These are phyloP conservation scores for Deroplatys truncata DNA, from an alignment of 2,888 invertebrate species.

Conservation along the genomic window DNA sequence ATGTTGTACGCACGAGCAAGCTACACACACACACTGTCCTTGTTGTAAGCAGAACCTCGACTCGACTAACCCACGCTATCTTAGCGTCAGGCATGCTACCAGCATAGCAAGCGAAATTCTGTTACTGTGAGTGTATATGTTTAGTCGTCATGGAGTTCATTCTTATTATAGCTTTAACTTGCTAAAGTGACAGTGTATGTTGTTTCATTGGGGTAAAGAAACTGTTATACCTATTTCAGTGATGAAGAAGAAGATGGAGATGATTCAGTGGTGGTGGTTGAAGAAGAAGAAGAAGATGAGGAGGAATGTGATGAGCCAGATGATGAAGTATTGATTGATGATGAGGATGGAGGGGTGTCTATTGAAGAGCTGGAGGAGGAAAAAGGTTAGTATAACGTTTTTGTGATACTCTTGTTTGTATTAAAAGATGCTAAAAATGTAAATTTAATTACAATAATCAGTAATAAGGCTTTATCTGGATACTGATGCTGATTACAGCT, in stretches of 20 bases:
- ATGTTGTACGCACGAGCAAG: no score
- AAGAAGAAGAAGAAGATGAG: slow-evolving; percentile 17
- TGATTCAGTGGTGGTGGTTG: slow-evolving; percentile 23
- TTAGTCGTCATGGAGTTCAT: not conserved
- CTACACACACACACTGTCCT: no score
- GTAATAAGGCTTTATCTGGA: no score
- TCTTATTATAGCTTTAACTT: not conserved
- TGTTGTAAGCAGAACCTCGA: no score
- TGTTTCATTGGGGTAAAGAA: no score
- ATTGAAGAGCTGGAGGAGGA: no score
- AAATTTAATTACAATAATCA: no score
- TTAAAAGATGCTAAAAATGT: no score
- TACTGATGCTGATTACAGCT: no score
- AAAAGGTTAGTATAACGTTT: not conserved
- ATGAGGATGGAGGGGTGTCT: slow-evolving; percentile 31
- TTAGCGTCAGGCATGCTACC: no score
- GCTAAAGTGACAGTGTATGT: not conserved
- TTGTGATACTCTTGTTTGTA: not conserved
- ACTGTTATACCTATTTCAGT: no score
- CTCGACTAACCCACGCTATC: no score
- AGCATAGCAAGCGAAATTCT: not conserved
- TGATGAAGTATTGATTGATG: slow-evolving; percentile 24
- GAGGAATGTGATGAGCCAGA: slow-evolving; percentile 27
- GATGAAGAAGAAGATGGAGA: slow-evolving; percentile 25
- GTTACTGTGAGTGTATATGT: not conserved